These are phyloP conservation scores for Ornithoptera priamus DNA, from an alignment of 2,888 invertebrate species.

Conservation along the genomic window DNA sequence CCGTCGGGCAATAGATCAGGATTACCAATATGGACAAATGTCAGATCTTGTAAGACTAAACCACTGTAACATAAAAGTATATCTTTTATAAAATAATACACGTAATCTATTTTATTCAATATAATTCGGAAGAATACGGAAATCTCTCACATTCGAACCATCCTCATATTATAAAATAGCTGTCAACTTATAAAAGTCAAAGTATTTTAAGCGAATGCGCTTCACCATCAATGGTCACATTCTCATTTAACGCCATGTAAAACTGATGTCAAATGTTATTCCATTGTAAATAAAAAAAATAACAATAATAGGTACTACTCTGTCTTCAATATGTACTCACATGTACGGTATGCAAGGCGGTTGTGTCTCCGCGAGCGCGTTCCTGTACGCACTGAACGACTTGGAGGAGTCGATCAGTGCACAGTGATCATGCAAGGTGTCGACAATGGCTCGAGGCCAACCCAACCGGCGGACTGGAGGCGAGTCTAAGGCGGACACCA, in stretches of 20 bases:
- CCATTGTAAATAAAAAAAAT: too few species aligned
- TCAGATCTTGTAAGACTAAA: slow-evolving; percentile 98
- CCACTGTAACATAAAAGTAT: slow-evolving; percentile 84
- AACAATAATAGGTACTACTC: too few species aligned
- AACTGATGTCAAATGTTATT: too few species aligned
- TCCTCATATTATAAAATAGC: too few species aligned
- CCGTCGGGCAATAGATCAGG: slow-evolving; percentile 93
- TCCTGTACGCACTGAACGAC: slow-evolving; percentile 97
- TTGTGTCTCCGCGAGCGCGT: slow-evolving; percentile 95
- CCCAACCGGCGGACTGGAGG: slow-evolving; percentile 95
- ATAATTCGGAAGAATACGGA: too few species aligned
- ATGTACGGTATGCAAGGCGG: slow-evolving; percentile 99
- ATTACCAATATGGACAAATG: slow-evolving; percentile 99
- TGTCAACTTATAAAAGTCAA: too few species aligned
- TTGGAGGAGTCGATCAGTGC: slow-evolving; percentile 98
- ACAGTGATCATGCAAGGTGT: slow-evolving; percentile 96
- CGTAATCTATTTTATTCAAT: not conserved
- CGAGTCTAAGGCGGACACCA: slow-evolving; percentile 97
- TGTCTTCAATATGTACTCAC: slow-evolving; percentile 81
- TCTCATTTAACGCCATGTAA: too few species aligned
- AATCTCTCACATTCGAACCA: too few species aligned
- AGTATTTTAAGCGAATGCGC: too few species aligned
- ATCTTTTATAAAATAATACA: not conserved
- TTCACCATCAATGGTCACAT: too few species aligned
- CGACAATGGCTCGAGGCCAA: slow-evolving; percentile 94